These are phyloP conservation scores for Panagrolaimus sp. DNA, from an alignment of 1,140 invertebrate genomes.

Conservation along the genomic window DNA sequence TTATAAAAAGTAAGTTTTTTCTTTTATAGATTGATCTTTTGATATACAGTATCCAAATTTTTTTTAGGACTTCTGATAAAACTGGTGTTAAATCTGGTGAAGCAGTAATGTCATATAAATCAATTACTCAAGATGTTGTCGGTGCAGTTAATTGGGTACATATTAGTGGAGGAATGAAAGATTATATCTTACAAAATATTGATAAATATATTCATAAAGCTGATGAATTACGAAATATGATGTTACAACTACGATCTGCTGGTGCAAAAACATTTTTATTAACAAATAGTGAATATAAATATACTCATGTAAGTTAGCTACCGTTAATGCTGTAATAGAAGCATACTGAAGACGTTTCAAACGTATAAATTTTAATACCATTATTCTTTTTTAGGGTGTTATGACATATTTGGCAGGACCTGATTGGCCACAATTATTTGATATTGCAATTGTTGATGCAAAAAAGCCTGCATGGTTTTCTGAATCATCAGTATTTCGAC, in stretches of 20 bases:
- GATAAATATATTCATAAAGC: conserved; percentile 91
- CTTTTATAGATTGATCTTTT: neutral
- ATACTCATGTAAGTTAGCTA: conserved; percentile 71
- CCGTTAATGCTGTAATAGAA: neutral
- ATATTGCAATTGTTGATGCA: conserved; percentile 93
- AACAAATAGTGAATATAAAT: conserved; percentile 93
- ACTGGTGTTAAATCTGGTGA: conserved; percentile 86
- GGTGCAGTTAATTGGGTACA: conserved; percentile 86
- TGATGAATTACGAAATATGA: conserved; percentile 76
- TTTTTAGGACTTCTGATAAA: conserved; percentile 49
- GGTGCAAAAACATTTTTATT: conserved; percentile 88
- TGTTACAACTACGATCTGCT: conserved; percentile 77
- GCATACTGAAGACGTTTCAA: too few relatives aligned
- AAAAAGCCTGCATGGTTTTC: conserved; percentile 92
- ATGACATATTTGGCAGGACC: conserved; percentile 84
- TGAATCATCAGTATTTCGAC: conserved; percentile 87
- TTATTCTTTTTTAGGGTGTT: conserved; percentile 68
- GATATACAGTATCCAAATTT: neutral
- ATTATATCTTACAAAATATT: conserved; percentile 78
- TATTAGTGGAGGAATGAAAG: conserved; percentile 74
- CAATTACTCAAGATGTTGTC: conserved; percentile 92
- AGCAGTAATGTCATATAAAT: conserved; percentile 93
- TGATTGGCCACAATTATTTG: conserved; percentile 87
- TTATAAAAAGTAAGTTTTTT: conserved; percentile 68
- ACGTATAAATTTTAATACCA: too few relatives aligned